Evolutionary conservation across 2,888 invertebrate species (phyloP), one percentile per base, ranked within the genome.

Genomic region (Anorthoa munda): DNA sequence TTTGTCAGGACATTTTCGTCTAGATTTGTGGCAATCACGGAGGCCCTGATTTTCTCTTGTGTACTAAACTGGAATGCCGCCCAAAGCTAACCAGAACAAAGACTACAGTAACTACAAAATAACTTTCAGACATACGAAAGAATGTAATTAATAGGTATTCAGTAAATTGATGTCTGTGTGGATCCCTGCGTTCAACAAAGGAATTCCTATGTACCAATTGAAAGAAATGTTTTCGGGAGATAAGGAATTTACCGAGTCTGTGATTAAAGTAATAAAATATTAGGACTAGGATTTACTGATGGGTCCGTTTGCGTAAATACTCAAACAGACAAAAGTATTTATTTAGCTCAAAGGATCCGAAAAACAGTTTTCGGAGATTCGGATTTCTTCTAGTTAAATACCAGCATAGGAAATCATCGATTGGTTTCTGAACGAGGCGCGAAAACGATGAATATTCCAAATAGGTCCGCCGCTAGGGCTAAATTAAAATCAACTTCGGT

Each of bases 261-360:
- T 75, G 85, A 83, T 83, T 82, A 82, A 84, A 83, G 66, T 66
- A 78, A 82, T 82, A 82, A 85, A 74, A 75, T 82, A 83, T 75
- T 50, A 69, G 13, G 26, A 82, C 58, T 79, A 74, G 50, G 5
- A 39, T 59, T 66, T 72, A 48, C 46, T n/a, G 48, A 65, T 50
- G 31, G 23, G 17, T 56, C 11, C 13, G 26, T 66, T n/a, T 21
- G 53, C 21, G 51, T 50, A 61, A 66, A 72, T 68, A 79, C 26
- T 72, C 12, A 53, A 55, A 63, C 13, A 66, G 17, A 66, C 56
- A 70, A 70, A 58, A 58, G 15, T 64, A 31, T 59, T 82, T 64
- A 55, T 73, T 79, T 7, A 72, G 56, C 39, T 66, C 58, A 64
- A 80, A 68, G 50, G 65, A 83, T 11, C 60, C 26, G 23, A 48